These are phyloP conservation scores for Odocoileus hemionus DNA, from an alignment of 2,113 vertebrate genomes.

Conservation along the genomic window DNA sequence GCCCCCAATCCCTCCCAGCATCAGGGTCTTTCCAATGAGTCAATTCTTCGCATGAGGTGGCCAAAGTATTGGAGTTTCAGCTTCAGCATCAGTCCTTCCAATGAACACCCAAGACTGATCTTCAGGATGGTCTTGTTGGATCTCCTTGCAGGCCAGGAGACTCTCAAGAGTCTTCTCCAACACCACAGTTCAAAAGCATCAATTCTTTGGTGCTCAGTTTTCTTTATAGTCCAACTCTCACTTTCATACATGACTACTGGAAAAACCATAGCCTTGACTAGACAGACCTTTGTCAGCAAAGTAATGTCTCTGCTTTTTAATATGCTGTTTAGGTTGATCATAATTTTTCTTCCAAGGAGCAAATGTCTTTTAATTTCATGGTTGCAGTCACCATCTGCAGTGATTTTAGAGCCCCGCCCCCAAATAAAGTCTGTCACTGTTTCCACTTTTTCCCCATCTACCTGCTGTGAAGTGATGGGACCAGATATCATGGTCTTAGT, in stretches of 20 bases:
- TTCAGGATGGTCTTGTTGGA: neutral
- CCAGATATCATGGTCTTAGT: neutral
- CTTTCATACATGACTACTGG: too few relatives aligned
- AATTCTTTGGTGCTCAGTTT: rapidly evolving
- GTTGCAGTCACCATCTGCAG: too few relatives aligned
- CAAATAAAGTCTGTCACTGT: neutral
- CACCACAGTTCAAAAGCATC: too few relatives aligned
- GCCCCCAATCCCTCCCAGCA: neutral
- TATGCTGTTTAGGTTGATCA: too few relatives aligned
- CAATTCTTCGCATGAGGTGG: rapidly evolving
- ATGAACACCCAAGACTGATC: neutral
- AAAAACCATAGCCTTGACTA: too few relatives aligned
- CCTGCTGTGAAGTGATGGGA: neutral
- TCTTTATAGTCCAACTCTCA: too few relatives aligned
- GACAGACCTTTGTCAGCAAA: too few relatives aligned
- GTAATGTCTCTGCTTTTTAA: too few relatives aligned
- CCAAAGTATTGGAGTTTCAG: neutral
- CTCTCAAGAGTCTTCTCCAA: neutral
- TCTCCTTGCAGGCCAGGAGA: neutral
- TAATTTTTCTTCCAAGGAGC: too few relatives aligned
- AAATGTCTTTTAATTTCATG: too few relatives aligned
- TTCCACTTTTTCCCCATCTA: neutral
- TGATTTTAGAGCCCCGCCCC: neutral
- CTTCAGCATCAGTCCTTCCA: neutral
- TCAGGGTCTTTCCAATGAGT: neutral